Evolutionary conservation across 2,888 invertebrate genomes (phyloP).

Genomic region (Steinernema hermaphroditum): DNA sequence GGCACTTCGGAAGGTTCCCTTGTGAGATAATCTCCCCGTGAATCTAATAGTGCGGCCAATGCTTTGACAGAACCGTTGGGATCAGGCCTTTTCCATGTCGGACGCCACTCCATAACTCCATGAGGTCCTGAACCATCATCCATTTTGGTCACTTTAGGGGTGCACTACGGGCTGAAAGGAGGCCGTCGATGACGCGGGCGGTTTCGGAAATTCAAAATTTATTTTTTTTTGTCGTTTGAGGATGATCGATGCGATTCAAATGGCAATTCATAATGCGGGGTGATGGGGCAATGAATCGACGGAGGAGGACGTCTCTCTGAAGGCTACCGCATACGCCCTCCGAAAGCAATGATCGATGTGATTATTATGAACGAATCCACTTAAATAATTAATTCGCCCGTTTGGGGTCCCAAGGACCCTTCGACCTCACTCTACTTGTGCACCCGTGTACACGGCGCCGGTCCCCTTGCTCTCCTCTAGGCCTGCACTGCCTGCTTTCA

Average conservation of each 20-base stretch:
- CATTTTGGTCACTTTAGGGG: too few relatives aligned
- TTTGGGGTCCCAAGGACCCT: neutral
- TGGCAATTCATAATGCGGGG: neutral
- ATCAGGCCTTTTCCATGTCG: too few relatives aligned
- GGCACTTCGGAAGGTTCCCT: too few relatives aligned
- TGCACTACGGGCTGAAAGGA: neutral
- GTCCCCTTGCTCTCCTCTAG: neutral
- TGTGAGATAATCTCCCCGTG: too few relatives aligned
- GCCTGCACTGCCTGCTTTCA: neutral
- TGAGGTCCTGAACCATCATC: too few relatives aligned
- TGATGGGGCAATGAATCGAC: neutral
- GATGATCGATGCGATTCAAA: neutral
- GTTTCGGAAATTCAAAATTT: neutral
- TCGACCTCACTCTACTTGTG: neutral
- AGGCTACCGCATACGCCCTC: neutral
- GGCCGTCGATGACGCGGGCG: neutral
- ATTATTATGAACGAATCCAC: neutral
- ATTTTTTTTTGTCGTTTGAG: constrained; percentile 4
- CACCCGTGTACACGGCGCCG: neutral
- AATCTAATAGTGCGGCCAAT: too few relatives aligned
- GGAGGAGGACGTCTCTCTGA: neutral
- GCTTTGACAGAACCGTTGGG: too few relatives aligned
- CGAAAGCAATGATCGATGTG: constrained; percentile 10
- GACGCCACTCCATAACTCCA: too few relatives aligned
- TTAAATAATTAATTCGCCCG: neutral